These are phyloP conservation scores for Pantherophis guttatus DNA, from an alignment of 2,113 vertebrate genomes.

Conservation along the genomic window DNA sequence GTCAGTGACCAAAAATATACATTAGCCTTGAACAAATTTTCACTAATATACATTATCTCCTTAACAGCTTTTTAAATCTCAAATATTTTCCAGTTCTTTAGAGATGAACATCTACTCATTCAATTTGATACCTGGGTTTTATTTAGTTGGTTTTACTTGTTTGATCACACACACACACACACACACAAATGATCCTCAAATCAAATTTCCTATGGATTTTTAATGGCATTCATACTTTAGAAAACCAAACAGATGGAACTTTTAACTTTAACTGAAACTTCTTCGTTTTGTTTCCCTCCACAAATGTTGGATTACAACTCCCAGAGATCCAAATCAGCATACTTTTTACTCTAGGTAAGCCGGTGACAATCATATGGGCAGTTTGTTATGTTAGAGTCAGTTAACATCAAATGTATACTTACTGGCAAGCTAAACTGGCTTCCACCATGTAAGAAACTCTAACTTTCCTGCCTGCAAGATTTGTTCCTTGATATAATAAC, in stretches of 20 bases:
- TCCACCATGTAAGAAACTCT: neutral
- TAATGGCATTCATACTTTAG: conserved; percentile 14
- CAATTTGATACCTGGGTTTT: neutral
- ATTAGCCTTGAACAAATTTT: neutral
- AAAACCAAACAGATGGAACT: neutral
- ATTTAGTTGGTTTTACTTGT: neutral
- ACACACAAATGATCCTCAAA: neutral
- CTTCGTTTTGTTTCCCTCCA: neutral
- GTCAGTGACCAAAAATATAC: neutral
- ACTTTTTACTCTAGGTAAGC: neutral
- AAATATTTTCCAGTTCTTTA: neutral
- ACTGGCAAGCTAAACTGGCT: neutral
- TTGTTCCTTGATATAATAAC: conserved; percentile 4
- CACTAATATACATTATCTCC: neutral
- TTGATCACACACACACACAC: rapidly evolving
- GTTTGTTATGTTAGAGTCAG: neutral
- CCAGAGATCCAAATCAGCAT: neutral
- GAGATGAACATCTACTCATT: neutral
- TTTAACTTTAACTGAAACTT: neutral
- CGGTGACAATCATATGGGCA: neutral
- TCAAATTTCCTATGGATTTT: neutral
- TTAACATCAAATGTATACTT: neutral
- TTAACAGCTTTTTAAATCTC: neutral
- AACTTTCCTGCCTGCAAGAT: neutral
- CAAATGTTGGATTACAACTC: neutral